Percentiles rank a stretch among this genome's conserved stretches.
Evolutionary conservation across 2,888 invertebrate species (phyloP).

Genomic region (Chrysotoxum bicinctum): DNA sequence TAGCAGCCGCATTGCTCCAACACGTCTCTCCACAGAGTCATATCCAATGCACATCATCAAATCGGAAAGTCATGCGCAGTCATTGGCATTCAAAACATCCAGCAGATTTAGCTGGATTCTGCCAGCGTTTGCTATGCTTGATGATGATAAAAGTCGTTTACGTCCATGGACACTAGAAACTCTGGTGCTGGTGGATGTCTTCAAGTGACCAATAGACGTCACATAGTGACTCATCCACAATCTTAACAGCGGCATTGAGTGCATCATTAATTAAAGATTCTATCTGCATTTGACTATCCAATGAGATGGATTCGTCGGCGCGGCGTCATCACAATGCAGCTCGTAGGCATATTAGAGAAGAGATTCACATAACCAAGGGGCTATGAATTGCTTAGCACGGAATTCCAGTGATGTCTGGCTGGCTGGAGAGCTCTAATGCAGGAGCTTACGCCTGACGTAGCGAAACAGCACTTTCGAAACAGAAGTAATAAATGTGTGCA

Average conservation of each 20-base stretch:
- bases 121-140: conserved; percentile 17
- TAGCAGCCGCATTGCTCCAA: conserved; percentile 35
- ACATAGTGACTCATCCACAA: conserved; percentile 52
- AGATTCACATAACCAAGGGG: conserved; percentile 9
- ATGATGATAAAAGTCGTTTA: conserved; percentile 12
- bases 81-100: conserved; percentile 67
- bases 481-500: conserved; percentile 11
- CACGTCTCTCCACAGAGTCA: conserved; percentile 23
- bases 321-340: not conserved
- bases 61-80: conserved; percentile 49
- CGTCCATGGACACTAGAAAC: conserved; percentile 34
- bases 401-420: not conserved
- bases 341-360: not conserved
- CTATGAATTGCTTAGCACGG: conserved; percentile 15
- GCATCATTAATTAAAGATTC: conserved; percentile 65
- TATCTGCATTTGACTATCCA: conserved; percentile 40
- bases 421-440: not conserved
- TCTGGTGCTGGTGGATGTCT: conserved; percentile 1
- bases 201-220: conserved; percentile 50
- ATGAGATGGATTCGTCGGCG: conserved; percentile 15
- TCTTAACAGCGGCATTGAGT: conserved; percentile 46
- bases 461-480: conserved; percentile 47
- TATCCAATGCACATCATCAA: conserved; percentile 9
- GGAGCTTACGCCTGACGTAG: conserved; percentile 23
- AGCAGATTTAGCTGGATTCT: conserved; percentile 4